Evolutionary conservation across 2,797 vertebrate genomes (phyloP).

Genomic region (Phaenicophaeus curvirostris): DNA sequence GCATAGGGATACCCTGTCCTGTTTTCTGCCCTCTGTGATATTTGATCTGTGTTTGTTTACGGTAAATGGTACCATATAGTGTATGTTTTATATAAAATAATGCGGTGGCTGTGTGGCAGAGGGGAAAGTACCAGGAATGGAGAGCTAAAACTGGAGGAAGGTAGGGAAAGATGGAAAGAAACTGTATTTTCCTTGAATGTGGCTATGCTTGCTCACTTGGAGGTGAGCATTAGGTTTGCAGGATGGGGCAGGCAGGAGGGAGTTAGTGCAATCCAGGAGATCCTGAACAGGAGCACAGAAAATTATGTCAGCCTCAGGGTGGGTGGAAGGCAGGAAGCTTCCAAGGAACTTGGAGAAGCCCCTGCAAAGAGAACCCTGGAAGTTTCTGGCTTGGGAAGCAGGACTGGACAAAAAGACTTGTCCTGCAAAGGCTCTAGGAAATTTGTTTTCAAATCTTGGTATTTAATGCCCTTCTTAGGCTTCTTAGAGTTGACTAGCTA

Average conservation of each 20-base stretch:
- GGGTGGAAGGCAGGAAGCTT: not conserved
- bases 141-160: not conserved
- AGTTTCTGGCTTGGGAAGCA: not conserved
- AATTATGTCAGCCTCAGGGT: not conserved
- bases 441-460: not conserved
- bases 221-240: not conserved
- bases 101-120: not conserved
- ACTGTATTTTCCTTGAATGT: not conserved
- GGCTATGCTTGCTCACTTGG: not conserved
- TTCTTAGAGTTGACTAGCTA: not conserved
- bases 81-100: not conserved
- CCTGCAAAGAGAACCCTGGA: not conserved
- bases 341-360: not conserved
- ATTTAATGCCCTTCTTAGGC: not conserved
- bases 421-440: not conserved
- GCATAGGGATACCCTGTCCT: not conserved
- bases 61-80: not conserved
- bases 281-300: not conserved
- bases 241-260: not conserved
- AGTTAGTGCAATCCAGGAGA: not conserved
- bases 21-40: not conserved
- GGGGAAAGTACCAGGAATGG: not conserved
- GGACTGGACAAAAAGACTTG: not conserved
- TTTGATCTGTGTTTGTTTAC: not conserved
- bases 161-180: not conserved